Evolutionary conservation across 2,888 invertebrate genomes (phyloP), one percentile per base, ranked within the genome.

Genomic region (Drosophila siamana): DNA sequence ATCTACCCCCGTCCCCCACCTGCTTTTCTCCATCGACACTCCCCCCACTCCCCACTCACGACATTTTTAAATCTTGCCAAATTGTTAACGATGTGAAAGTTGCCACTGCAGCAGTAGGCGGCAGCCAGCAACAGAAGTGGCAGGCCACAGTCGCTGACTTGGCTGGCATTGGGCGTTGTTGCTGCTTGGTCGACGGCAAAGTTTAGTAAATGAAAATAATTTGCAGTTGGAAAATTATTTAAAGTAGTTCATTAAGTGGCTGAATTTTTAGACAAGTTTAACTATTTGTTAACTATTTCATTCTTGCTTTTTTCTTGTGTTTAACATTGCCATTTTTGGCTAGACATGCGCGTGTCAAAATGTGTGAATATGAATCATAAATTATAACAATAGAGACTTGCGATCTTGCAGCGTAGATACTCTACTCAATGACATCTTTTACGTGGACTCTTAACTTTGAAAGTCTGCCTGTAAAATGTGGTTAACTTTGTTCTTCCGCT

Each of bases 211-310:
- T 86, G 83, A 83, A 83, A 83, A 83, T 83, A 79, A 83, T 83
- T 88, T 88, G 72, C 86, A 74, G 74, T 83, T 80, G 86, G 71
- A 77, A 80, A 83, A 83, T 83, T 88, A 83, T 83, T 83, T 83
- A 88, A 83, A 86, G 88, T 78, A 83, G 88, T 88, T 83, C 88
- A 88, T 88, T 88, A 88, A 82, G 79, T 87, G 86, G 79, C 73
- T 54, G 75, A 48, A 79, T 69, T 78, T 64, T 69, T 64, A 57
- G 46, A 65, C 66, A 65, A 67, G 47, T 60, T 73, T 61, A 82
- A 87, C 86, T 71, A 82, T 82, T 85, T 76, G 54, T 66, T 36
- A 82, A 87, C 74, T 74, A 87, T 79, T 86, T 76, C 41, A 41
- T 52, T 60, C 7, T 59, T 28, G 19, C 28, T 44, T 47, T 55